Conservation (phyloP, 64 coral and sea anemone genomes). For the Anthopleura sola region DNA sequence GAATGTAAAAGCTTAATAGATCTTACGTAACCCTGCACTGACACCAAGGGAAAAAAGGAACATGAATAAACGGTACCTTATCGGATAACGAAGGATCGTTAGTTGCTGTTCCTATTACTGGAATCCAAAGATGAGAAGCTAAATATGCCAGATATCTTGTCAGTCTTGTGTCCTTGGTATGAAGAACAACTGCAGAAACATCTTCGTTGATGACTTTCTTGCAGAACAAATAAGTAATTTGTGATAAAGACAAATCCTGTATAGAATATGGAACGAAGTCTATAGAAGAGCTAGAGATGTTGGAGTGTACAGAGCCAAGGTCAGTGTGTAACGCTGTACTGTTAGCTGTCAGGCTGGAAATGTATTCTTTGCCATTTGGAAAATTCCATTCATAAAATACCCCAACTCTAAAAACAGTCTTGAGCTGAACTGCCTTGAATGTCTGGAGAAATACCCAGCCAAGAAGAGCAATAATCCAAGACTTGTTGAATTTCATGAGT, state of each 20-base stretch:
- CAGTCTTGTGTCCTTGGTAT: conserved; percentile 33
- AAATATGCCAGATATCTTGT: conserved; percentile 53
- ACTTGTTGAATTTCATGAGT: background rate
- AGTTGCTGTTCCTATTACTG: conserved; percentile 38
- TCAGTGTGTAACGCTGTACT: background rate
- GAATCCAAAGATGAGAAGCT: conserved; percentile 70
- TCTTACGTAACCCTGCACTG: no score
- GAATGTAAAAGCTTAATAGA: no score
- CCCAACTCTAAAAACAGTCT: background rate
- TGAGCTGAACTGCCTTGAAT: background rate
- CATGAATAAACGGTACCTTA: conserved; percentile 42
- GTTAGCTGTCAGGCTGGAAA: background rate
- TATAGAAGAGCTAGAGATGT: background rate
- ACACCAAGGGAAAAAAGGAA: background rate
- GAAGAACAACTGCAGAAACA: conserved; percentile 47
- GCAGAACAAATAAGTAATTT: conserved; percentile 59
- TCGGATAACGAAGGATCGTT: conserved; percentile 45
- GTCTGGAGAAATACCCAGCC: background rate
- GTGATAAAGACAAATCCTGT: background rate
- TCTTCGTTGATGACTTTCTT: conserved; percentile 45
- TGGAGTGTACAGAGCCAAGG: background rate
- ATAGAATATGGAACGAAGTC: background rate
- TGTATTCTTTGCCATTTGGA: background rate
- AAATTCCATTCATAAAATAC: conserved; percentile 7
- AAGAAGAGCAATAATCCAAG: background rate